Base-by-base conservation (phyloP, 2,888 invertebrate genomes). In the Cantharis rustica region DNA sequence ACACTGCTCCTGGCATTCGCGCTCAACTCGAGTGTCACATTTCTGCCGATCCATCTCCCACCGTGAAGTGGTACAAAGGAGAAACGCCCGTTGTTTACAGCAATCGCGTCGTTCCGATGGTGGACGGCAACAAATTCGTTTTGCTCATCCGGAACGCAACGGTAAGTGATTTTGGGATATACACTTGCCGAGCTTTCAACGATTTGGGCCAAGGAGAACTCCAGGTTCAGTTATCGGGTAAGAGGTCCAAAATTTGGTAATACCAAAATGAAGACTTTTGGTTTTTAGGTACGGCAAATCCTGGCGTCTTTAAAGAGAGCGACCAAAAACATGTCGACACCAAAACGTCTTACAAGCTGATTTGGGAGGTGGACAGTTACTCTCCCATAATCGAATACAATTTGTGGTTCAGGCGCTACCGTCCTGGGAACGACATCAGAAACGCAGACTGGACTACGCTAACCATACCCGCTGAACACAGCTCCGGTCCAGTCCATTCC, bases 351-450 rank as follows among this genome's bases (percentile, higher is more conserved):
- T 95, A 93, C 85, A 93, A 92, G 7, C 89, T 96, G 2, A 92
- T 95, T 71, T 96, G 96, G 96, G 94, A 95, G 85, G 95, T 95
- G 0, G 95, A 96, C 84, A 95, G 95, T 73, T 93, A 95, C 86
- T 93, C 94, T 31, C 92, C 94, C 1, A 93, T 96, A 71, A 93
- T 93, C 82, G 95, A 96, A 84, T 92, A 92, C 82, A 91, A 91
- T 79, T 86, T 92, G 0, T 92, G 91, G 91, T 89, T 92, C 3
- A 89, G 91, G 71, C 90, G 90, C 0, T 91, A 91, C 83, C 87
- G 89, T 1, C 83, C 85, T 0, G 88, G 89, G 0, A 89, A 89
- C 4, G 86, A 87, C 3, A 87, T 89, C 79, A 89, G 89, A 0
- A 90, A 90, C 10, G 89, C 89, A 10, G 88, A 90, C 16, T 95